A percentile compares a stretch with the other conserved stretches of the same genome.
Conservation (phyloP, 2,113 vertebrate genomes). For the Oxyura jamaicensis region DNA sequence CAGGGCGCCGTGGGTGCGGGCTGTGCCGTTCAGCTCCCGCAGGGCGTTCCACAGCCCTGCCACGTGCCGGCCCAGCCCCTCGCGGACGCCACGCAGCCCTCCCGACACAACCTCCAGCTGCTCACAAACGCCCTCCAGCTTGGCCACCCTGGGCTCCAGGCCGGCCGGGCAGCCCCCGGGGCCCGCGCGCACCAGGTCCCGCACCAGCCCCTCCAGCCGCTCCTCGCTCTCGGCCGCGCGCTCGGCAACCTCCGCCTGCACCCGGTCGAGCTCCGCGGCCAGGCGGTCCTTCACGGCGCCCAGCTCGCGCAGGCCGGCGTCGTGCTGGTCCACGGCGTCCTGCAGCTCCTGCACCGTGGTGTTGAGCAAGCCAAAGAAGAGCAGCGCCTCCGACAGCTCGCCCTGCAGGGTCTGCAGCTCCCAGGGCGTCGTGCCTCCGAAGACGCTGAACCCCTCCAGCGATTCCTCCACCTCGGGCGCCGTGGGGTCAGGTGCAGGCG, state of each 20-base stretch:
- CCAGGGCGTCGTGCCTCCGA: slow-evolving; percentile 74
- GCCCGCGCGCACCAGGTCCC: no score
- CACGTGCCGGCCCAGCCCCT: slow-evolving; percentile 86
- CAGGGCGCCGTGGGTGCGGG: slow-evolving; percentile 73
- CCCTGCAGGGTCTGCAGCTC: slow-evolving; percentile 85
- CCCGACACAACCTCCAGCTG: slow-evolving; percentile 81
- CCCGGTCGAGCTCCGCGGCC: slow-evolving; percentile 82
- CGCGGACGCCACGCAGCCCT: slow-evolving; percentile 82
- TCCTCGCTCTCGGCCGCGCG: slow-evolving; percentile 77
- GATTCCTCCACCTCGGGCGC: background rate
- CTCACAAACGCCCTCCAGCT: slow-evolving; percentile 86
- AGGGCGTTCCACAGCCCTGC: slow-evolving; percentile 87
- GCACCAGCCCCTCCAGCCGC: slow-evolving; percentile 73
- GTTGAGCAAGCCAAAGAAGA: slow-evolving; percentile 84
- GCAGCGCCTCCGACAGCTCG: slow-evolving; percentile 79
- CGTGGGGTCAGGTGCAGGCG: background rate
- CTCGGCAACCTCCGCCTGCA: slow-evolving; percentile 79
- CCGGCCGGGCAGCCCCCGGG: background rate
- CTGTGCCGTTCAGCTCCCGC: slow-evolving; percentile 83
- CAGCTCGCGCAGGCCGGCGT: slow-evolving; percentile 78
- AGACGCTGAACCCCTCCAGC: slow-evolving; percentile 82
- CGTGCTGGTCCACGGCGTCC: slow-evolving; percentile 81
- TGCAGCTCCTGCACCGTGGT: slow-evolving; percentile 84
- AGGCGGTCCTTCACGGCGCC: slow-evolving; percentile 79
- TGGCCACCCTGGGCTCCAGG: slow-evolving; percentile 82